Percentiles rank a stretch among this genome's conserved stretches.
Conservation (phyloP, 2,888 invertebrate genomes). For the Melieria omissa region DNA sequence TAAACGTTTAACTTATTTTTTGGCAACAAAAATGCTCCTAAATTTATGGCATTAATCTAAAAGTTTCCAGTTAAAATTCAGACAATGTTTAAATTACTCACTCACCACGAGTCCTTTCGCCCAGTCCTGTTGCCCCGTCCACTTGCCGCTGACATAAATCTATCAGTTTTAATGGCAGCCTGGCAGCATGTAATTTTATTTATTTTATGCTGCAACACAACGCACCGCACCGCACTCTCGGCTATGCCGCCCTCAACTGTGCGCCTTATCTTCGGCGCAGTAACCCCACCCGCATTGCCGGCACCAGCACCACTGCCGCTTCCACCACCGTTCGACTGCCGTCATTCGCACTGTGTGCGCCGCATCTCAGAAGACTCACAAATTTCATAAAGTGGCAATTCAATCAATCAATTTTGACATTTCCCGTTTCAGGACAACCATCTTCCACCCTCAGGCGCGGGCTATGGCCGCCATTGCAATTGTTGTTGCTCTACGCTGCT, state of each 20-base stretch:
- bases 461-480: constrained; percentile 22
- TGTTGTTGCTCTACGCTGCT: constrained; percentile 17
- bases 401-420: constrained; percentile 65
- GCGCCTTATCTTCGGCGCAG: constrained; percentile 21
- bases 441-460: constrained; percentile 1
- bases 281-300: constrained; percentile 5
- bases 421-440: constrained; percentile 30
- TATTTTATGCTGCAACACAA: constrained; percentile 53
- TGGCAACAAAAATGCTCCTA: too few species aligned
- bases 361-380: constrained; percentile 64
- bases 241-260: constrained; percentile 35
- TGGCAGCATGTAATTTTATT: constrained; percentile 64
- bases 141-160: constrained; percentile 60
- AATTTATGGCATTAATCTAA: too few species aligned
- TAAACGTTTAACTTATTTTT: too few species aligned
- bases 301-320: constrained; percentile 12
- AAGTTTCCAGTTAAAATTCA: too few species aligned
- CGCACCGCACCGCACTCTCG: background rate
- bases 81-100: background rate
- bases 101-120: background rate
- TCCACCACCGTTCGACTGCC: background rate
- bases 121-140: constrained; percentile 5
- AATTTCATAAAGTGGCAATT: constrained; percentile 66
- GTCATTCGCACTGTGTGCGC: constrained; percentile 32
- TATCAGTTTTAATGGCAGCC: constrained; percentile 64